Evolutionary conservation across 1,140 invertebrate genomes (phyloP).

Genomic region (Venturia canescens): DNA sequence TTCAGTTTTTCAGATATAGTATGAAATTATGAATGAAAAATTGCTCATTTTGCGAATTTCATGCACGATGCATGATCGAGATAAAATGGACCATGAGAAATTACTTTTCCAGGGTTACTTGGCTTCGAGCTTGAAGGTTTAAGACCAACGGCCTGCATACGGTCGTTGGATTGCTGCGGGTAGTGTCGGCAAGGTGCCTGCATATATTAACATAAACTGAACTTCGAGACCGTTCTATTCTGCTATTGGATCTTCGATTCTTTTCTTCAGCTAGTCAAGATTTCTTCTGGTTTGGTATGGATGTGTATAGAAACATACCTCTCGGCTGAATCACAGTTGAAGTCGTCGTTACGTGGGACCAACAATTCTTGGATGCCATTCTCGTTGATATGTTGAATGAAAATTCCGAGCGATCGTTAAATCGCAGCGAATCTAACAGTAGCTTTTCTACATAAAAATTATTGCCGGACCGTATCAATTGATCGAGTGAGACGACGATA

Average conservation of each 20-base stretch:
- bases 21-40: neutral
- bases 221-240: conserved; percentile 50
- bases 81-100: conserved; percentile 20
- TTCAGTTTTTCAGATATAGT: neutral
- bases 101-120: conserved; percentile 35
- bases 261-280: conserved; percentile 28
- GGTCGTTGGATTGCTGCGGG: conserved; percentile 48
- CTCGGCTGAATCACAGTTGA: conserved; percentile 8
- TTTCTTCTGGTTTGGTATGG: conserved; percentile 2
- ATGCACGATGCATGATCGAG: conserved; percentile 1
- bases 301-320: neutral
- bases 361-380: conserved; percentile 3
- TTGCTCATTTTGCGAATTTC: conserved; percentile 10
- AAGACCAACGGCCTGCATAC: conserved; percentile 61
- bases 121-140: conserved; percentile 62
- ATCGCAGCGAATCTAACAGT: neutral
- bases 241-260: conserved; percentile 51
- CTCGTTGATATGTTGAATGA: neutral
- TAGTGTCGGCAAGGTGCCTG: conserved; percentile 61
- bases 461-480: neutral
- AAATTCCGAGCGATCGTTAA: conserved; percentile 1
- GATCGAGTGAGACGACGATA: neutral
- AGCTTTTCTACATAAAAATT: neutral
- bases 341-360: neutral
- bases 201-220: conserved; percentile 64